Percentiles rank a stretch among this genome's conserved stretches.
These are phyloP conservation scores for Phalacrocorax aristotelis DNA, from an alignment of 2,113 vertebrate species.

Conservation along the genomic window DNA sequence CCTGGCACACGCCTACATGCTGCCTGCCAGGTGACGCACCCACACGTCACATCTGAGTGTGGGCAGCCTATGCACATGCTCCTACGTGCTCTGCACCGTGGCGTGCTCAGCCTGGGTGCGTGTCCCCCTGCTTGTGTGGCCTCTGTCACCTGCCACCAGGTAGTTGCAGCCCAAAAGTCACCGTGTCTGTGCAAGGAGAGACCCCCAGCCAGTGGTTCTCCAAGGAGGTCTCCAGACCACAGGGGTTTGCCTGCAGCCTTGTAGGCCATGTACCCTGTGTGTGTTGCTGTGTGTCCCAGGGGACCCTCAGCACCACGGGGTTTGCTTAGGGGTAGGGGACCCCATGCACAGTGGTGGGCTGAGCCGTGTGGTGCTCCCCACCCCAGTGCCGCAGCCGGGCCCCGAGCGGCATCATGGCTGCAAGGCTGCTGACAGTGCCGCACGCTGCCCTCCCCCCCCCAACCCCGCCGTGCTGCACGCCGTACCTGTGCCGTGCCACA, in stretches of 20 bases:
- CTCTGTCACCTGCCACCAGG: neutral
- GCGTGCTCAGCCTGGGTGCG: neutral
- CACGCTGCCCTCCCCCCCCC: neutral
- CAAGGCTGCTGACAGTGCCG: neutral
- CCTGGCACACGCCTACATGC: neutral
- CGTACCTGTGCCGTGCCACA: neutral
- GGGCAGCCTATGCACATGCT: rapidly evolving
- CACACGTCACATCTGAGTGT: rapidly evolving
- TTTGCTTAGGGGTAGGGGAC: neutral
- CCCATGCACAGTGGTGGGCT: neutral
- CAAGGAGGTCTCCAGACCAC: neutral
- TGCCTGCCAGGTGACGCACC: neutral
- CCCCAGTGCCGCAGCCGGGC: neutral
- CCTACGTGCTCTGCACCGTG: neutral
- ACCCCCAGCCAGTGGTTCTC: neutral
- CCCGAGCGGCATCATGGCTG: rapidly evolving
- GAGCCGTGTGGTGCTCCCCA: neutral
- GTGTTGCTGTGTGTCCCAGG: neutral
- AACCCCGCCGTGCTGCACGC: neutral
- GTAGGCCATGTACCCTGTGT: neutral
- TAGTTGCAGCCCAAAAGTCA: neutral
- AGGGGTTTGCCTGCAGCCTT: neutral
- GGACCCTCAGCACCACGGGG: neutral
- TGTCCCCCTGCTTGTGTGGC: neutral
- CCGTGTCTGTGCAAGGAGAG: neutral